Conservation (phyloP, 1,140 invertebrate genomes). For the Drosophila funebris region DNA sequence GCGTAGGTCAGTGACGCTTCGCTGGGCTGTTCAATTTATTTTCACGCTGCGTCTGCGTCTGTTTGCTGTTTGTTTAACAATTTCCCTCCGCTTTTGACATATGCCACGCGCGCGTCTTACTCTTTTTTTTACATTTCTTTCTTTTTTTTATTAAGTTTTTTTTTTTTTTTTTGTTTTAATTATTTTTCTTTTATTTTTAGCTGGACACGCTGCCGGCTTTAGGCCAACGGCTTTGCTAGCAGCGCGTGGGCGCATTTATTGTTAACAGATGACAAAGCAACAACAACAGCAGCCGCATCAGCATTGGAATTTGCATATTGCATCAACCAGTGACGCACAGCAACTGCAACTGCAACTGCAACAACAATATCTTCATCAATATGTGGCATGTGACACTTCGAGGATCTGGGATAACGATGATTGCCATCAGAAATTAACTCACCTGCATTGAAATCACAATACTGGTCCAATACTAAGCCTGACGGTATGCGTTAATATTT, state of each 20-base stretch:
- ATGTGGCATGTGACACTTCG: conserved; percentile 16
- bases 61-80: conserved; percentile 50
- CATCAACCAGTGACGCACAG: conserved; percentile 4
- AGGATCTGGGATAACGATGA: conserved; percentile 14
- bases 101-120: conserved; percentile 27
- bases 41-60: conserved; percentile 51
- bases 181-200: conserved; percentile 23
- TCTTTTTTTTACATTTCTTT: background rate
- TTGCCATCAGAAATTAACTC: conserved; percentile 1
- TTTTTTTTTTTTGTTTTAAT: background rate
- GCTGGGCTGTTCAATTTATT: conserved; percentile 57
- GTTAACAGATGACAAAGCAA: conserved; percentile 58
- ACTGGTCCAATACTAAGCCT: too few species aligned
- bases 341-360: background rate
- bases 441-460: background rate
- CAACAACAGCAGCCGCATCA: conserved; percentile 12
- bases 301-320: conserved; percentile 8
- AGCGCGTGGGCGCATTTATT: conserved; percentile 49
- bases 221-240: conserved; percentile 20
- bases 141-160: background rate
- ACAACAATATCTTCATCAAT: conserved; percentile 14
- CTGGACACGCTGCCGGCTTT: conserved; percentile 23
- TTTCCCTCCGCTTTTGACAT: conserved; percentile 38
- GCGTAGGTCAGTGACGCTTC: conserved; percentile 74
- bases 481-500: too few species aligned